Conservation (phyloP, 1,140 invertebrate species). For the Drosophila hydei region DNA sequence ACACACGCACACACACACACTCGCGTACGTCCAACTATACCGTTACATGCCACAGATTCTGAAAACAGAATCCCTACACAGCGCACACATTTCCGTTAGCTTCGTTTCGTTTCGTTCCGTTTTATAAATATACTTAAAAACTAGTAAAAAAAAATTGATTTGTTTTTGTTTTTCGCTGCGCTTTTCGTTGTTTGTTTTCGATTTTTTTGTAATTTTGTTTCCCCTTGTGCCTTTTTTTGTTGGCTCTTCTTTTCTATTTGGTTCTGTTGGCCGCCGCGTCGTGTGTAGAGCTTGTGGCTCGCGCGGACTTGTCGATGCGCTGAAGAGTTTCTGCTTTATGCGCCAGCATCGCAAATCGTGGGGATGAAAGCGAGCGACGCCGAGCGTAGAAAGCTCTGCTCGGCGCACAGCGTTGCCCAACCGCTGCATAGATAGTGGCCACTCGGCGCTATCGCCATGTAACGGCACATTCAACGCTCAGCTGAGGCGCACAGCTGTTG, state of each 20-base stretch:
- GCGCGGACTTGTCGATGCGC: slow-evolving; percentile 22
- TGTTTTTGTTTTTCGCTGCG: not conserved
- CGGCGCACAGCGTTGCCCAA: slow-evolving; percentile 25
- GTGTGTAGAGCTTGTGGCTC: not conserved
- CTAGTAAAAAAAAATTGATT: slow-evolving; percentile 2
- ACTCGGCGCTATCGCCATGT: not conserved
- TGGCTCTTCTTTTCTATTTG: slow-evolving; percentile 2
- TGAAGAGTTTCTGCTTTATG: slow-evolving; percentile 15
- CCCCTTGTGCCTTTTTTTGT: slow-evolving; percentile 7
- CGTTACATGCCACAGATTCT: slow-evolving; percentile 55
- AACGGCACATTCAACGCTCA: slow-evolving; percentile 26
- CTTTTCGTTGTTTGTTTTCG: slow-evolving; percentile 4
- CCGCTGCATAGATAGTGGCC: not conserved
- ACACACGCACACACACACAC: slow-evolving; percentile 18
- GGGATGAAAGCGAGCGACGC: slow-evolving; percentile 39
- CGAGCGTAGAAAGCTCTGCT: slow-evolving; percentile 16
- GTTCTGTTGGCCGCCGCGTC: slow-evolving; percentile 1
- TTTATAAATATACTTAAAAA: slow-evolving; percentile 10
- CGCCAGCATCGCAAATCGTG: slow-evolving; percentile 37
- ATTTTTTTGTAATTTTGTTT: slow-evolving; percentile 2
- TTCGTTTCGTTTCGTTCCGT: not conserved
- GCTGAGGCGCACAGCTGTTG: slow-evolving; percentile 5
- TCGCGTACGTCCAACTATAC: slow-evolving; percentile 6
- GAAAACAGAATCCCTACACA: slow-evolving; percentile 31
- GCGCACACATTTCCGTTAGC: slow-evolving; percentile 14